Evolutionary conservation across 2,113 vertebrate genomes (phyloP), one percentile per base, ranked within the genome.

Genomic region (Phalacrocorax pelagicus): DNA sequence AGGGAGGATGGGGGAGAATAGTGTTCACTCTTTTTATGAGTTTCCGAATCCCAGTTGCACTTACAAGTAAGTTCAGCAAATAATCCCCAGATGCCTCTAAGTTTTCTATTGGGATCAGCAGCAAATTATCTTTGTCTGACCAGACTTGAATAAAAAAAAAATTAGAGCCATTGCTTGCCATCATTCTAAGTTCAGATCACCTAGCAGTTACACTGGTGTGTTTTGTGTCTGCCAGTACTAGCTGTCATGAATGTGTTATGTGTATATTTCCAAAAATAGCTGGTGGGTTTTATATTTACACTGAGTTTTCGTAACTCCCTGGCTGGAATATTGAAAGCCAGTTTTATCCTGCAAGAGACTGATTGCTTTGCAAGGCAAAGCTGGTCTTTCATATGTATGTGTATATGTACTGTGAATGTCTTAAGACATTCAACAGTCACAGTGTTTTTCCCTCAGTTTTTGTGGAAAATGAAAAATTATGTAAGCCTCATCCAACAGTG

Each of bases 341-440:
- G 58, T 77, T 94, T 92, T 96, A 65, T 96, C 15, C 86, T 93
- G 66, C 61, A 91, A 83, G 72, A 97, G 77, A 93, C 80, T 93
- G 69, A 90, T 81, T 71, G 24, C 74, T 97, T 97, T 94, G 80
- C 94, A 96, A 95, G 86, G 86, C 58, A 89, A 90, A 67, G 54
- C 51, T 58, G 15, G 15, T 78, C 69, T 89, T 91, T 95, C 88
- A n/a, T 81, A 86, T 72, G 10, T 75, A 85, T 96, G 62, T 42
- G 46, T 94, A 59, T 95, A 65, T 85, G 67, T 90, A 87, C 69
- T 74, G 69, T 84, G 82, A 52, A 47, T 44, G 70, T 82, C 94
- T 96, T 66, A 51, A 97, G 90, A 77, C 63, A 88, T 94, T 97
- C 90, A 97, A 65, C 94, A 96, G 87, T 38, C 59, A 63, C 10